phyloP scores from a whole-genome alignment of 2,797 vertebrate species.

The Oryzias sinensis region DNA sequence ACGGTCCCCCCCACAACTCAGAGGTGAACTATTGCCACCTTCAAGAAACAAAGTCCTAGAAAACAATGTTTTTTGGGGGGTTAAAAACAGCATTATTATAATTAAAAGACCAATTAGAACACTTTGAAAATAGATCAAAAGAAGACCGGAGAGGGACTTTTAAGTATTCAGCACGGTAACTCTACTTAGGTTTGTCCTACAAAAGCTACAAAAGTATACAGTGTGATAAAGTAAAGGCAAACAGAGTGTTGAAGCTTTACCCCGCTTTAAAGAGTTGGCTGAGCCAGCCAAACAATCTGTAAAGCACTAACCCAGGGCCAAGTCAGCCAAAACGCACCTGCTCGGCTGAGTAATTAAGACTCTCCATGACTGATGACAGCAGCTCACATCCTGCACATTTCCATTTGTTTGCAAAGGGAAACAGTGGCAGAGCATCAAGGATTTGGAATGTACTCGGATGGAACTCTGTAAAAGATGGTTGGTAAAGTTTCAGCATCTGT shows the following conservation, averaged over 20 bases:
- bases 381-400: slow-evolving; percentile 44
- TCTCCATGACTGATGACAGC: slow-evolving; percentile 51
- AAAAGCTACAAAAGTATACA: slow-evolving; percentile 22
- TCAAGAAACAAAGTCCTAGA: too few relatives aligned
- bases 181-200: slow-evolving; percentile 9
- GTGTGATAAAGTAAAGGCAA: slow-evolving; percentile 57
- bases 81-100: too few relatives aligned
- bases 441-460: slow-evolving; percentile 17
- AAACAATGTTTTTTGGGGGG: too few relatives aligned
- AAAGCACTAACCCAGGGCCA: slow-evolving; percentile 34
- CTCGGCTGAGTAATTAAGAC: slow-evolving; percentile 39
- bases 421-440: slow-evolving; percentile 11
- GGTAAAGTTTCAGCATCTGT: slow-evolving; percentile 6
- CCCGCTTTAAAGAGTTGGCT: slow-evolving; percentile 52
- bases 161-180: slow-evolving; percentile 8
- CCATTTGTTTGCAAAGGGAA: slow-evolving; percentile 21
- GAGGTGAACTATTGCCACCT: too few relatives aligned
- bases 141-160: too few relatives aligned
- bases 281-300: slow-evolving; percentile 52
- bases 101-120: too few relatives aligned
- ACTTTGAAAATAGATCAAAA: too few relatives aligned
- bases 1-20: too few relatives aligned
- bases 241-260: slow-evolving; percentile 53
- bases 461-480: slow-evolving; percentile 17
- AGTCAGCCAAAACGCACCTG: slow-evolving; percentile 41